These are phyloP conservation scores for Eremobia ochroleuca DNA, from an alignment of 2,888 invertebrate species.

Conservation along the genomic window DNA sequence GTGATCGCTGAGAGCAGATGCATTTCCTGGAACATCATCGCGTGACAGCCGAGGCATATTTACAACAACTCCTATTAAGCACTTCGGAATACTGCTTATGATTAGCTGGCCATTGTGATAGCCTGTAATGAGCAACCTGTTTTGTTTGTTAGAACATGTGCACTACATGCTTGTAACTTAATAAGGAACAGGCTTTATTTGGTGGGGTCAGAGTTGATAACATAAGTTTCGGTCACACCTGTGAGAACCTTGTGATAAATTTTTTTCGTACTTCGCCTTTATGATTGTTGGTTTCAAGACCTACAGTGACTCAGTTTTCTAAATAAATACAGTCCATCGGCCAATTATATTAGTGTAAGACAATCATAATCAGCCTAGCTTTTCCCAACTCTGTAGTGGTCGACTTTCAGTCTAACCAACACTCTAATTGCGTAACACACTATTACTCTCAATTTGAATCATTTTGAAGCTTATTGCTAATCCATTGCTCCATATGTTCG, in stretches of 20 bases:
- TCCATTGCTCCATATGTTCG: no score
- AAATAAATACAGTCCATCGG: not conserved
- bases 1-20: slow-evolving; percentile 73
- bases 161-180: slow-evolving; percentile 15
- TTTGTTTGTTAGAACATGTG: slow-evolving; percentile 32
- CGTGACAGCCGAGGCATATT: slow-evolving; percentile 73
- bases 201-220: slow-evolving; percentile 25
- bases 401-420: not conserved
- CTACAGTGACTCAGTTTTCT: not conserved
- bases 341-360: not conserved
- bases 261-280: not conserved
- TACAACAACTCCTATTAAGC: slow-evolving; percentile 72
- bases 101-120: slow-evolving; percentile 49
- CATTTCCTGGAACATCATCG: slow-evolving; percentile 76
- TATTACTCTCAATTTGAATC: no score
- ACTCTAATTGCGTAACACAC: no score
- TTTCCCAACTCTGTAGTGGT: not conserved
- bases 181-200: slow-evolving; percentile 9
- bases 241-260: not conserved
- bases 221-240: not conserved
- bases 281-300: not conserved
- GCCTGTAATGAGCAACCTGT: slow-evolving; percentile 56
- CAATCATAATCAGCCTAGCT: not conserved
- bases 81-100: slow-evolving; percentile 54
- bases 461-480: no score